Percentiles rank a stretch among this genome's conserved stretches.
phyloP scores from a whole-genome alignment of 2,888 invertebrate genomes.

The Lasiommata megera region DNA sequence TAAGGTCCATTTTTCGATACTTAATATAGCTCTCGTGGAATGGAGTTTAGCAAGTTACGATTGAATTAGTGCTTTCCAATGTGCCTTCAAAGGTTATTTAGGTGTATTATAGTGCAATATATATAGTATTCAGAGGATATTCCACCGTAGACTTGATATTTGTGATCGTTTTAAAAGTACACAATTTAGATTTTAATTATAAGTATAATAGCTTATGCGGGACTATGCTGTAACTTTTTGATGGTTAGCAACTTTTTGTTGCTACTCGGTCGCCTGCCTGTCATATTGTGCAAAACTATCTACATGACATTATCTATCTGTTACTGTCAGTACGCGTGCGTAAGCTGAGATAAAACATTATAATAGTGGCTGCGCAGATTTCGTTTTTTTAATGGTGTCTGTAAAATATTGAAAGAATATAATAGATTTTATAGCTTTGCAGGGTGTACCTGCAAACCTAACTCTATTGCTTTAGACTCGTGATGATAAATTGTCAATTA shows the following conservation, averaged over 20 bases:
- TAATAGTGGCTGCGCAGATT: no score
- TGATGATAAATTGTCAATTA: no score
- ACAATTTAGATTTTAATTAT: conserved; percentile 48
- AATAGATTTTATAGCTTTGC: no score
- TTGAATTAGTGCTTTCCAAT: conserved; percentile 56
- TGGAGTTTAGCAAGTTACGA: conserved; percentile 8
- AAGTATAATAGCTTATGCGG: not conserved
- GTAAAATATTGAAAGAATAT: no score
- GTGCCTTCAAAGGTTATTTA: conserved; percentile 68
- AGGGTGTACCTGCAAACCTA: no score
- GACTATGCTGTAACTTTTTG: not conserved
- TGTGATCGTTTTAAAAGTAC: conserved; percentile 35
- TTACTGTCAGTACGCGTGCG: no score
- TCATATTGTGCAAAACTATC: not conserved
- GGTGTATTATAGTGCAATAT: conserved; percentile 50
- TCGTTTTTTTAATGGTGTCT: no score
- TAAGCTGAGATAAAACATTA: no score
- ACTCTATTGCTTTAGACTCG: no score
- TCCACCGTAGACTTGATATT: conserved; percentile 36
- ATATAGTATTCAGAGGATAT: conserved; percentile 32
- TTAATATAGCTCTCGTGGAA: not conserved
- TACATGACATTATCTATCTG: no score
- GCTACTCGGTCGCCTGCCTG: no score
- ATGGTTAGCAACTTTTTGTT: not conserved
- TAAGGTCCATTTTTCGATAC: no score